Base-by-base conservation (phyloP, 30 jellyfish, hydroid and myxozoan genomes). In the Hydractinia symbiolongicarpus region DNA sequence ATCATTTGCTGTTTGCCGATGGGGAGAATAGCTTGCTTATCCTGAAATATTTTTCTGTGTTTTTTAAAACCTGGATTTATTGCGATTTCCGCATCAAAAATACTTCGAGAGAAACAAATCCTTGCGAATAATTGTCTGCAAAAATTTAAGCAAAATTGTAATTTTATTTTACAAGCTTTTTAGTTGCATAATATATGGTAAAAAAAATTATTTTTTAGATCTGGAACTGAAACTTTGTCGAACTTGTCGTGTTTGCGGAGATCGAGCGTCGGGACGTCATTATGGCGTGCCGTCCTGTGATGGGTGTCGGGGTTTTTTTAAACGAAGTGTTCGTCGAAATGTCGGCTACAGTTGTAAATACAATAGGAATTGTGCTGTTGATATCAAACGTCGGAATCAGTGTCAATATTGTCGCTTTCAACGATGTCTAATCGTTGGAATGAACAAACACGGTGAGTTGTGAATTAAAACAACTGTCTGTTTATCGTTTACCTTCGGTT, bases 281-380 rank as follows among this genome's bases (percentile, higher is more conserved):
- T 92, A 92, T 78, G 96, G 96, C 5, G 96, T 92, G 8, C 83
- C 87, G 90, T 82, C 98, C 44, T 92, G 98, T 54, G 98, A 92
- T 74, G 98, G 98, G 6, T 92, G 98, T 91, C 88, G 98, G 20
- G 98, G 98, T 4, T 92, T 92, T 78, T 92, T 92, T 89, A 92
- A 92, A 55, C 76, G 98, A 52, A 92, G 96, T 68, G 98, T 92
- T 16, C 84, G 98, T 52, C 81, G 96, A 19, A 84, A 88, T 79
- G 87, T 84, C 30, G 84, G 71, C 19, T 87, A 92, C 74, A 84
- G 81, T 6, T 92, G 98, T 88, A 87, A 88, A 72, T 86, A 72
- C 67, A 89, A 74, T 61, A 90, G 94, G 50, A 84, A 75, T 50
- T 92, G 98, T 81, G 84, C 87, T 20, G 96, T 92, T 64, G 96